These are phyloP conservation scores for Elysia crispata DNA, from an alignment of 2,888 invertebrate genomes.

Conservation along the genomic window DNA sequence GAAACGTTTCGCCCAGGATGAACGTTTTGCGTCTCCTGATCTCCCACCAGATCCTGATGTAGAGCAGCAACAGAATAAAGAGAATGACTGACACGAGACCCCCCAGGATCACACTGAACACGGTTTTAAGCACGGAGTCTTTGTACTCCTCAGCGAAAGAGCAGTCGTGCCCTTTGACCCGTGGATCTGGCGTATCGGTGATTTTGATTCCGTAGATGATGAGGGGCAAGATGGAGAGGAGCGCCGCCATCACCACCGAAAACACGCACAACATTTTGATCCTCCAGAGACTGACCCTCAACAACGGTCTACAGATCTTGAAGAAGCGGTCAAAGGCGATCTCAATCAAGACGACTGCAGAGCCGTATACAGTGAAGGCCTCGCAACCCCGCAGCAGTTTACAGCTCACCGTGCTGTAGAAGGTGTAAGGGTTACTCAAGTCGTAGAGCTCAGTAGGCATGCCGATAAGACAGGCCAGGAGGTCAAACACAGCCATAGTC, in stretches of 20 bases:
- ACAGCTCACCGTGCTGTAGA: conserved; percentile 63
- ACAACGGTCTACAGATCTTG: conserved; percentile 67
- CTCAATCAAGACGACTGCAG: conserved; percentile 65
- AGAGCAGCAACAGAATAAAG: conserved; percentile 60
- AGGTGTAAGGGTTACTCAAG: conserved; percentile 64
- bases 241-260: conserved; percentile 59
- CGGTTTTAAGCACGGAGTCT: conserved; percentile 55
- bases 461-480: conserved; percentile 65
- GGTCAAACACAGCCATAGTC: conserved; percentile 69
- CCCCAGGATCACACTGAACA: conserved; percentile 59
- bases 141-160: conserved; percentile 62
- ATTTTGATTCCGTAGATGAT: conserved; percentile 63
- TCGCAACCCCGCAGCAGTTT: conserved; percentile 63
- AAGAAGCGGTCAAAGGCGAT: conserved; percentile 70
- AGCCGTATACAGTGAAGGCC: conserved; percentile 64
- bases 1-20: conserved; percentile 52
- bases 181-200: conserved; percentile 53
- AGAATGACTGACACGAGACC: conserved; percentile 61
- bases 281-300: conserved; percentile 60
- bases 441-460: conserved; percentile 68
- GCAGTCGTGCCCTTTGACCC: conserved; percentile 63
- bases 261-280: conserved; percentile 63
- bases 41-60: conserved; percentile 58
- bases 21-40: conserved; percentile 53
- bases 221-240: conserved; percentile 61